Conservation (phyloP, 2,113 vertebrate species). For the Amblyopsis rosae region DNA sequence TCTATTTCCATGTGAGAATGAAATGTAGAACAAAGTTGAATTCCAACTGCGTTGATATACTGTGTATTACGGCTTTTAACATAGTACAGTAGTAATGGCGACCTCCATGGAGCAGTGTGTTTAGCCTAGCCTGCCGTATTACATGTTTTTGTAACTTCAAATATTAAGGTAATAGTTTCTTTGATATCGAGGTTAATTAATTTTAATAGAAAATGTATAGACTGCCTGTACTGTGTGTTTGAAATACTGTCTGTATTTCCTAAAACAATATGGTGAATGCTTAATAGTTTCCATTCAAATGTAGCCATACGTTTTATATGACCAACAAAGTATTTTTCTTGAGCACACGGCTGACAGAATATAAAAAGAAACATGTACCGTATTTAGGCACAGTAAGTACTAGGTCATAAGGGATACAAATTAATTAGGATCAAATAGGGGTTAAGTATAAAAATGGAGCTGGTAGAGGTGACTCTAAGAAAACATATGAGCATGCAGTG, state of each 20-base stretch:
- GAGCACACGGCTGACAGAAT: too few relatives aligned
- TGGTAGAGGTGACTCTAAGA: not conserved
- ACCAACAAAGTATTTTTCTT: too few relatives aligned
- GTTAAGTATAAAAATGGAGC: not conserved
- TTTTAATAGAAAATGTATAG: not conserved
- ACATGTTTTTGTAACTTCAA: not conserved
- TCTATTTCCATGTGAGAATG: not conserved
- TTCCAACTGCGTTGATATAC: constrained; percentile 30
- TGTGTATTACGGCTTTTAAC: constrained; percentile 50
- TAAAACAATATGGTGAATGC: constrained; percentile 18
- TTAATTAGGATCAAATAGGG: not conserved
- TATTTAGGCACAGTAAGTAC: too few relatives aligned
- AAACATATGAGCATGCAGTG: not conserved
- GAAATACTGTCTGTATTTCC: not conserved
- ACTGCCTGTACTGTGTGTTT: not conserved
- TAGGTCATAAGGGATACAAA: too few relatives aligned
- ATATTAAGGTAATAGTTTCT: not conserved
- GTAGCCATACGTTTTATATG: too few relatives aligned
- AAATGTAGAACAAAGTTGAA: not conserved
- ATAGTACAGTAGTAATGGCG: constrained; percentile 53
- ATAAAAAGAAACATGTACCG: too few relatives aligned
- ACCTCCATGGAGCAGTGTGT: constrained; percentile 41
- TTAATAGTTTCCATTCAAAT: too few relatives aligned
- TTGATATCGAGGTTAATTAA: not conserved
- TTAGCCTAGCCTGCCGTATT: not conserved